Evolutionary conservation across 2,113 vertebrate species (phyloP).

Genomic region (Anolis carolinensis): DNA sequence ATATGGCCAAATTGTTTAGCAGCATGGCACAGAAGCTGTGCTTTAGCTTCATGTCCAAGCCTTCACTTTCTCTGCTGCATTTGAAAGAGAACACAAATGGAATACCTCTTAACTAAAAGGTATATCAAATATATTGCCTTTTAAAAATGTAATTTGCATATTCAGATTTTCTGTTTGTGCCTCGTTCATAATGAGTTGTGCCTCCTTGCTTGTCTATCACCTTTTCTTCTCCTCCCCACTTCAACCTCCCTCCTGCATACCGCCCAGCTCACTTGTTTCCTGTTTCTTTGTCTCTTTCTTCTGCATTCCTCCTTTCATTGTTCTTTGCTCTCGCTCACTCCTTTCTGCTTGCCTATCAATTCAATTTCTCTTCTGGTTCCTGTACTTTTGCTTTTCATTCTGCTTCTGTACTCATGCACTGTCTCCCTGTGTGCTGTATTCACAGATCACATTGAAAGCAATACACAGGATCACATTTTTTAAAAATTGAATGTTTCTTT

Average conservation of each 20-base stretch:
- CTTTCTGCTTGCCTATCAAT: constrained; percentile 47
- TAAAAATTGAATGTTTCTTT: constrained; percentile 37
- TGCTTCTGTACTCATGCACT: constrained; percentile 23
- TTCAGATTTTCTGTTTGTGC: constrained; percentile 40
- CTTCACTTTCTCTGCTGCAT: constrained; percentile 35
- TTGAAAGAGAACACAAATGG: background rate
- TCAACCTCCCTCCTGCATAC: constrained; percentile 38
- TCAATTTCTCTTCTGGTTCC: constrained; percentile 48
- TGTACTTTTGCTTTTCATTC: constrained; percentile 43
- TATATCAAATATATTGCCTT: constrained; percentile 20
- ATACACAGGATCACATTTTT: constrained; percentile 10
- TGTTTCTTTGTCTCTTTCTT: constrained; percentile 22
- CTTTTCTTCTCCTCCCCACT: constrained; percentile 32
- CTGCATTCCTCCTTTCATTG: constrained; percentile 47
- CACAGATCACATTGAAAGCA: constrained; percentile 30
- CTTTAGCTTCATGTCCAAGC: constrained; percentile 44
- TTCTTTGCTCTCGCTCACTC: constrained; percentile 44
- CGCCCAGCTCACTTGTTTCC: background rate
- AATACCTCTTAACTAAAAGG: constrained; percentile 3
- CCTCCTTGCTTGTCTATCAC: constrained; percentile 42
- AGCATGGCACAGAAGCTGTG: constrained; percentile 33
- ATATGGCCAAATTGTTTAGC: constrained; percentile 25
- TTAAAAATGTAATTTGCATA: constrained; percentile 40
- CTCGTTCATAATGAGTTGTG: constrained; percentile 12
- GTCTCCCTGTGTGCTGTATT: constrained; percentile 27